phyloP scores from a whole-genome alignment of 2,113 vertebrate species.

The Sceloporus tristichus region DNA sequence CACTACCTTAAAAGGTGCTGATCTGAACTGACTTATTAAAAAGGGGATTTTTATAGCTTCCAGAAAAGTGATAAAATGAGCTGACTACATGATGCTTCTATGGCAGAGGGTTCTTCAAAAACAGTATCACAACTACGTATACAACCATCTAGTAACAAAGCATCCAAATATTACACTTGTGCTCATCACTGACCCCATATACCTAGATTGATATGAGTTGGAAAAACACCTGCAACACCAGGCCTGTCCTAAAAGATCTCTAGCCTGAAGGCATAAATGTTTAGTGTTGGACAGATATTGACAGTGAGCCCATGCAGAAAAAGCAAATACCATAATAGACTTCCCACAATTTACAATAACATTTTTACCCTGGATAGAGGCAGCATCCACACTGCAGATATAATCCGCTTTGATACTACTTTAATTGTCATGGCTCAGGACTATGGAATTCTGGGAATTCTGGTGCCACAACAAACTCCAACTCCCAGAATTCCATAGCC shows the following conservation, averaged over 20 bases:
- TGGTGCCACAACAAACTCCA: no score
- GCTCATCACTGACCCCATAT: no score
- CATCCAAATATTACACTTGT: background rate
- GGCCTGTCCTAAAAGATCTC: background rate
- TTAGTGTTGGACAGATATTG: no score
- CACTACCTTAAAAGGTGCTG: background rate
- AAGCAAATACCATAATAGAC: background rate
- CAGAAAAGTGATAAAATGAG: background rate
- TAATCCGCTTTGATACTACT: no score
- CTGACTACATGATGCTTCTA: background rate
- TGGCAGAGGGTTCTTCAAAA: background rate
- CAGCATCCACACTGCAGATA: no score
- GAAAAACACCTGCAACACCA: background rate
- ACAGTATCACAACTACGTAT: no score
- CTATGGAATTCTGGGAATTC: no score
- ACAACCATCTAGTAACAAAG: no score
- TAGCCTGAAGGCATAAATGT: background rate
- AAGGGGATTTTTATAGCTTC: no score
- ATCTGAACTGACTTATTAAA: background rate
- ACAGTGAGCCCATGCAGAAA: background rate
- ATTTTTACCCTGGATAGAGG: no score
- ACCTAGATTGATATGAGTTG: background rate
- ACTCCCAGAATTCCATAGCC: no score
- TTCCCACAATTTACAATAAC: background rate
- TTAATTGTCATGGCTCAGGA: no score